These are phyloP conservation scores for Rhopalosiphum maidis DNA, from an alignment of 1,140 invertebrate species.

Conservation along the genomic window DNA sequence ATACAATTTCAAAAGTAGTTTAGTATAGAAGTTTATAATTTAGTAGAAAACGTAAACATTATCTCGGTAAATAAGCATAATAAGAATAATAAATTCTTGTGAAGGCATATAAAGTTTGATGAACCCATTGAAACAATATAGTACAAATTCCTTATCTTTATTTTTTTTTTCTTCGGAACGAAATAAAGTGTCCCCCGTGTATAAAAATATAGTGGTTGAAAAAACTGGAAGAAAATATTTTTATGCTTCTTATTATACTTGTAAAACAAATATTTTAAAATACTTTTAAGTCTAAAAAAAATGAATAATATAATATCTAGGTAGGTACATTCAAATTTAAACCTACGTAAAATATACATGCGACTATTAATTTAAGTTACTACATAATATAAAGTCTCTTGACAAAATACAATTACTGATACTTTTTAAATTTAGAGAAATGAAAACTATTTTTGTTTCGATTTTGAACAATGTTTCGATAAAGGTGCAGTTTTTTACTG, in stretches of 20 bases:
- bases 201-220: background rate
- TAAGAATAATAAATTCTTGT: background rate
- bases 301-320: background rate
- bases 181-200: background rate
- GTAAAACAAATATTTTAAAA: constrained; percentile 13
- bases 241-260: constrained; percentile 7
- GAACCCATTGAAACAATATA: constrained; percentile 13
- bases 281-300: background rate
- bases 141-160: constrained; percentile 17
- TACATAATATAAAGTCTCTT: background rate
- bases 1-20: background rate
- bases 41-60: background rate
- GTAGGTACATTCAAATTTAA: background rate
- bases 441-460: background rate
- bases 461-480: background rate
- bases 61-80: background rate
- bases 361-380: background rate
- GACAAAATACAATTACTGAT: background rate
- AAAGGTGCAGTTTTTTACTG: background rate
- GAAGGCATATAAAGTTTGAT: constrained; percentile 1
- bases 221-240: background rate
- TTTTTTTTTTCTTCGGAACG: background rate
- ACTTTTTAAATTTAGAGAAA: background rate
- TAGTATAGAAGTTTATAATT: constrained; percentile 10
- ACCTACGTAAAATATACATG: background rate